Evolutionary conservation across 2,888 invertebrate genomes (phyloP).

Genomic region (Eupithecia subumbrata): DNA sequence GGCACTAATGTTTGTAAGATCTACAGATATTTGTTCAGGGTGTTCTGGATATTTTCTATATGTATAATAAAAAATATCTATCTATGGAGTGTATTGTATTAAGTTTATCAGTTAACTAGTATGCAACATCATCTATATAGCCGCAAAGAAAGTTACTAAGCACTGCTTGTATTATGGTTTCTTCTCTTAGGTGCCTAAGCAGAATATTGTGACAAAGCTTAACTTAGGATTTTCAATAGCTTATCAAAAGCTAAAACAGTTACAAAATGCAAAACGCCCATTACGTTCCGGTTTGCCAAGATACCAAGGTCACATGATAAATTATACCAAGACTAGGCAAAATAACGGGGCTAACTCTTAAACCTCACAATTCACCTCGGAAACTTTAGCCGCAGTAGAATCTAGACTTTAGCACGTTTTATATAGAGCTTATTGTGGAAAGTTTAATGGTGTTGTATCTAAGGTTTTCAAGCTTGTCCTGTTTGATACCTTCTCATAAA

Average conservation of each 20-base stretch:
- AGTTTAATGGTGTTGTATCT: background rate
- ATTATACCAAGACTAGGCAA: constrained; percentile 27
- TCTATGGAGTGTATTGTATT: too few species aligned
- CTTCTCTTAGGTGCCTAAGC: background rate
- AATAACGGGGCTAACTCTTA: constrained; percentile 46
- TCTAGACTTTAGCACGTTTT: background rate
- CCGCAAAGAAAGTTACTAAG: background rate
- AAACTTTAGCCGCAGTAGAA: constrained; percentile 8
- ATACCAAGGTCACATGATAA: constrained; percentile 20
- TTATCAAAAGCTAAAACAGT: background rate
- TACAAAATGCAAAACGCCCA: constrained; percentile 2
- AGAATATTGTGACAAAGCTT: background rate
- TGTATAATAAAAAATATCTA: too few species aligned
- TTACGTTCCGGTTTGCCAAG: background rate
- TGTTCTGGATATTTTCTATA: too few species aligned
- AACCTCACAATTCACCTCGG: constrained; percentile 28
- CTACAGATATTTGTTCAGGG: too few species aligned
- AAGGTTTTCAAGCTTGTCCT: background rate
- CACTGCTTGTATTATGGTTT: background rate
- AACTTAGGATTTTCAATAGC: background rate
- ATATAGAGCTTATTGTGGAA: constrained; percentile 12
- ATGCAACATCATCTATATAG: background rate
- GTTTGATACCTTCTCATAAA: background rate
- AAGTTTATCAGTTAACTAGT: too few species aligned
- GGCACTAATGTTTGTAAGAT: too few species aligned